phyloP scores from a whole-genome alignment of 92 coral and sea anemone species.

The Phymanthus crucifer region DNA sequence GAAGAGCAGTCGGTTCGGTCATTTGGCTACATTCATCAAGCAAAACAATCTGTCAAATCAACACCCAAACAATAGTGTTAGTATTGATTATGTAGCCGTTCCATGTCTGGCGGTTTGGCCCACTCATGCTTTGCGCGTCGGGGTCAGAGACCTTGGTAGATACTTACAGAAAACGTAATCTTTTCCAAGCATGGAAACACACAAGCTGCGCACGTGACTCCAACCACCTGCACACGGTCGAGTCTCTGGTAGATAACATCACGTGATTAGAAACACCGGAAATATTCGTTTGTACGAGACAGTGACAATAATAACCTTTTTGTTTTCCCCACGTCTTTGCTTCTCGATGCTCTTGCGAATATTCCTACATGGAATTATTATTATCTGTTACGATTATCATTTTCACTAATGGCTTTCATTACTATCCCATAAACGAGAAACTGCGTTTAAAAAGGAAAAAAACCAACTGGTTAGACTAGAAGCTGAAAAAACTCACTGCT shows the following conservation, averaged over 20 bases:
- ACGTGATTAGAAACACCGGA: no score
- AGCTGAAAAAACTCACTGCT: slow-evolving; percentile 13
- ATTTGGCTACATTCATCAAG: slow-evolving; percentile 98
- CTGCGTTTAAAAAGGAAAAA: no score
- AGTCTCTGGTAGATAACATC: slow-evolving; percentile 51
- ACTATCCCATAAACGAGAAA: no score
- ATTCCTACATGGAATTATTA: slow-evolving; percentile 30
- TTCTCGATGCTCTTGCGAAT: slow-evolving; percentile 93
- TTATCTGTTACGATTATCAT: no score
- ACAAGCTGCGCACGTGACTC: slow-evolving; percentile 97
- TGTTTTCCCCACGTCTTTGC: slow-evolving; percentile 90
- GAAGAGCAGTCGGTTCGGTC: slow-evolving; percentile 95
- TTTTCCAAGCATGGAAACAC: slow-evolving; percentile 83
- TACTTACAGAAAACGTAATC: slow-evolving; percentile 84
- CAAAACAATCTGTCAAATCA: slow-evolving; percentile 61
- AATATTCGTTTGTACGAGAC: no score
- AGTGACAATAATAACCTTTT: slow-evolving; percentile 50
- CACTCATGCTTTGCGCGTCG: no score
- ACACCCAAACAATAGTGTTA: neutral
- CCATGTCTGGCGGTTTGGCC: no score
- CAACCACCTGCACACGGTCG: slow-evolving; percentile 81
- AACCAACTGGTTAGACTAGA: no score
- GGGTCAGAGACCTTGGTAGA: neutral
- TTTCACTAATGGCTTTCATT: no score
- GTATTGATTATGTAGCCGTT: no score